Evolutionary conservation across 2,797 vertebrate genomes (phyloP), one percentile per base, ranked within the genome.

Genomic region (Propithecus perrieri): DNA sequence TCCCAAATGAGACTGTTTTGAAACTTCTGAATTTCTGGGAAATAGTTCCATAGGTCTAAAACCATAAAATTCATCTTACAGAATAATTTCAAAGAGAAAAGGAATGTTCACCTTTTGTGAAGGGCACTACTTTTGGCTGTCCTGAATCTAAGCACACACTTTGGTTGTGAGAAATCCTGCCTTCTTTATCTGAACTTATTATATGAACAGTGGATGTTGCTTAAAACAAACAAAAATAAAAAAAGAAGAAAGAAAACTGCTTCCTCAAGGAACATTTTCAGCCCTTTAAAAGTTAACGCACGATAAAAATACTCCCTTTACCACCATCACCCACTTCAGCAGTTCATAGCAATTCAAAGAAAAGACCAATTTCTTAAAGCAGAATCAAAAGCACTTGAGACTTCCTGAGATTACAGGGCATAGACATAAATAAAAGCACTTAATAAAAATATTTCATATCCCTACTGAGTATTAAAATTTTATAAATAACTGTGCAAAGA

Each of bases 281-380:
- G 69, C 38, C 17, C 24, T 92, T 97, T 94, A 96, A 92, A 97
- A 98, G 95, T 96, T 92, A 95, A 75, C n/a, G 87, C 46, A 83
- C 41, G 96, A 94, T 92, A 57, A 98, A 91, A 94, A 94, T 14
- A 65, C 50, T 96, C 93, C 88, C 80, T 91, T 84, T 72, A 89
- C 59, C 55, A 65, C 55, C 33, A 95, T 85, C 71, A 67, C 57
- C 74, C 48, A 88, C 41, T 96, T 89, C 43, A 78, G 48, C 43
- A 97, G 84, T 95, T 93, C 93, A 94, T 1, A 81, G 69, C 69
- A 71, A 95, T 79, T 97, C 79, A 81, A 91, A 97, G 95, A 71
- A 95, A 97, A 94, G 74, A 67, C 63, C 61, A 88, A 50, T 87
- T 83, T 92, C 94, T 93, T 88, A 71, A 86, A 79, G 63, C 43